Conservation (phyloP, 2,113 vertebrate genomes). For the Actenoides hombroni region DNA sequence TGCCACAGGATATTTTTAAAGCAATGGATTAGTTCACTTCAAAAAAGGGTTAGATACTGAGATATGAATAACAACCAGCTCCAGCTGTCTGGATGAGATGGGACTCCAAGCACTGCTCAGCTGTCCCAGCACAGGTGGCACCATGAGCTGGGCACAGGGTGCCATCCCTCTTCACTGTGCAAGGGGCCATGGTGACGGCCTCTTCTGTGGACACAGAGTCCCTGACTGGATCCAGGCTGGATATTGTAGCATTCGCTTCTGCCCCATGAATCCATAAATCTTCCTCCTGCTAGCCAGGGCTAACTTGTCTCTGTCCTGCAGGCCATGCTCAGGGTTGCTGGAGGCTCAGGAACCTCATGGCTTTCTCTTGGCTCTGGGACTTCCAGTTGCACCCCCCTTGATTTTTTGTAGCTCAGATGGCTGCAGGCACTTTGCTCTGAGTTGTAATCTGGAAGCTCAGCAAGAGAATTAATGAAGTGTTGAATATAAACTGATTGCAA, state of each 20-base stretch:
- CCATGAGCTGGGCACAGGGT: rapidly evolving
- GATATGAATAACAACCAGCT: background rate
- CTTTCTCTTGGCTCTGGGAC: background rate
- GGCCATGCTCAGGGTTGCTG: background rate
- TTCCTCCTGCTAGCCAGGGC: background rate
- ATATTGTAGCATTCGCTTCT: background rate
- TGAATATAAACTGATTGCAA: background rate
- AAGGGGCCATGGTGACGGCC: background rate
- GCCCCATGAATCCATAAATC: background rate
- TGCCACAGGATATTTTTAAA: conserved; percentile 13
- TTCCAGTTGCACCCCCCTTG: background rate
- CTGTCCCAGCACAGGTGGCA: background rate
- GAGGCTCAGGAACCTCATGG: rapidly evolving
- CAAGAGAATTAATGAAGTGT: background rate
- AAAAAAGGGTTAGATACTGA: background rate
- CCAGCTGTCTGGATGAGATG: background rate
- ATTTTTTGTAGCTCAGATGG: background rate
- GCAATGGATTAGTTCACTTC: background rate
- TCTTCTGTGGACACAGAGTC: background rate
- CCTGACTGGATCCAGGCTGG: background rate
- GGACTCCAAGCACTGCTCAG: background rate
- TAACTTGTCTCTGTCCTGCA: background rate
- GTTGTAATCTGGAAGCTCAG: background rate
- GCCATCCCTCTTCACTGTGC: rapidly evolving
- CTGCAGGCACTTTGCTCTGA: background rate